These are phyloP conservation scores for Thereva unica DNA, from an alignment of 2,888 invertebrate genomes.

Conservation along the genomic window DNA sequence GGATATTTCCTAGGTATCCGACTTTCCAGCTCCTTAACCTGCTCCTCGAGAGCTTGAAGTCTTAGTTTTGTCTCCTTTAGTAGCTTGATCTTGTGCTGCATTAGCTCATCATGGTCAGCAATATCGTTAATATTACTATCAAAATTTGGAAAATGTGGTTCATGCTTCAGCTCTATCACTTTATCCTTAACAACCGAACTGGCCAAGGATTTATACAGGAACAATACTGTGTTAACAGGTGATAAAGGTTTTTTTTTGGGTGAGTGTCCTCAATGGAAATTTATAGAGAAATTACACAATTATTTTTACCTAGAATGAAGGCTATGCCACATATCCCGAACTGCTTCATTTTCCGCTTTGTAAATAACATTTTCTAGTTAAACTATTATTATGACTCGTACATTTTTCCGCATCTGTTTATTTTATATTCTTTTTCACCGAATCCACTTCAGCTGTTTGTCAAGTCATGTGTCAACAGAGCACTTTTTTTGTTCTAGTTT, in stretches of 20 bases:
- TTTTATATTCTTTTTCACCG: not conserved
- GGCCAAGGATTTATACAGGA: slow-evolving; percentile 42
- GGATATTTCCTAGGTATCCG: slow-evolving; percentile 83
- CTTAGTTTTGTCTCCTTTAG: slow-evolving; percentile 65
- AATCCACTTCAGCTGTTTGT: no score
- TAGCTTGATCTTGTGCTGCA: slow-evolving; percentile 15
- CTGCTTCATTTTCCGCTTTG: slow-evolving; percentile 50
- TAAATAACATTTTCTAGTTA: slow-evolving; percentile 46
- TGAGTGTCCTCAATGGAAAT: not conserved
- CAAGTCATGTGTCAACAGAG: no score
- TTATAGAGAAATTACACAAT: not conserved
- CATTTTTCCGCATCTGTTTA: slow-evolving; percentile 9
- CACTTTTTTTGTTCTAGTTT: no score
- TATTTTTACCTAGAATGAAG: slow-evolving; percentile 41
- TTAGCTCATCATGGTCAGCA: slow-evolving; percentile 8
- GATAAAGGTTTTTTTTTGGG: slow-evolving; percentile 1
- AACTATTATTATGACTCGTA: no score
- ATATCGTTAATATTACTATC: slow-evolving; percentile 16
- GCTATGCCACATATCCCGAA: slow-evolving; percentile 44
- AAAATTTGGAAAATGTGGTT: slow-evolving; percentile 5
- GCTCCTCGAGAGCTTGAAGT: slow-evolving; percentile 71
- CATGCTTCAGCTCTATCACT: slow-evolving; percentile 6
- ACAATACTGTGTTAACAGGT: slow-evolving; percentile 38
- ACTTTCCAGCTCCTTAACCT: slow-evolving; percentile 71
- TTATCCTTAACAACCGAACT: slow-evolving; percentile 42